These are phyloP conservation scores for Macrocentrus cingulum DNA, from an alignment of 1,140 invertebrate species.

Conservation along the genomic window DNA sequence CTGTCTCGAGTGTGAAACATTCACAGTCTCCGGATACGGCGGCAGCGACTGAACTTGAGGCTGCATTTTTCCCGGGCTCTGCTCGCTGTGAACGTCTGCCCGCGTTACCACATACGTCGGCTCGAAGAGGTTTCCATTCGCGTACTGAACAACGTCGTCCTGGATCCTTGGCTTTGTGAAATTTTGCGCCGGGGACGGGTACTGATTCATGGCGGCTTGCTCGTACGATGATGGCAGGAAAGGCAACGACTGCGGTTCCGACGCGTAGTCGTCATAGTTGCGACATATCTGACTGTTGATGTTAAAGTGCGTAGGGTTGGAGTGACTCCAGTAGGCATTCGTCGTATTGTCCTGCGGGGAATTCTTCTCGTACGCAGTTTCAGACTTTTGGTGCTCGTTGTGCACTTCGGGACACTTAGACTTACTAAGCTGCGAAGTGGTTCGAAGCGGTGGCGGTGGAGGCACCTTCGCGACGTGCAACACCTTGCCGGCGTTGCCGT, in stretches of 20 bases:
- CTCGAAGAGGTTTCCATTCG: slow-evolving; percentile 57
- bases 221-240: slow-evolving; percentile 63
- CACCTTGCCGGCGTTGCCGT: slow-evolving; percentile 78
- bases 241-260: slow-evolving; percentile 68
- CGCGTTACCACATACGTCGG: slow-evolving; percentile 68
- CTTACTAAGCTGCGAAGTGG: slow-evolving; percentile 79
- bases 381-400: slow-evolving; percentile 58
- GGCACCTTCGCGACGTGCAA: slow-evolving; percentile 81
- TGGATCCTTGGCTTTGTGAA: slow-evolving; percentile 49
- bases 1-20: slow-evolving; percentile 51
- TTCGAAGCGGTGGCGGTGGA: slow-evolving; percentile 81
- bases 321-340: slow-evolving; percentile 50
- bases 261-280: slow-evolving; percentile 55
- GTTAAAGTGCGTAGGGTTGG: slow-evolving; percentile 28
- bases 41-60: slow-evolving; percentile 40
- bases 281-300: slow-evolving; percentile 25
- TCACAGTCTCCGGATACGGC: slow-evolving; percentile 50
- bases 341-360: slow-evolving; percentile 42
- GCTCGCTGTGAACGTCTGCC: slow-evolving; percentile 80
- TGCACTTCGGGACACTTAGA: slow-evolving; percentile 67
- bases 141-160: slow-evolving; percentile 61
- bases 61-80: slow-evolving; percentile 64
- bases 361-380: slow-evolving; percentile 55
- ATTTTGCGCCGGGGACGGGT: slow-evolving; percentile 26
- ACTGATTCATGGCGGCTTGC: slow-evolving; percentile 17